phyloP scores from a whole-genome alignment of 2,888 invertebrate genomes.

The Monoplex corrugatus region DNA sequence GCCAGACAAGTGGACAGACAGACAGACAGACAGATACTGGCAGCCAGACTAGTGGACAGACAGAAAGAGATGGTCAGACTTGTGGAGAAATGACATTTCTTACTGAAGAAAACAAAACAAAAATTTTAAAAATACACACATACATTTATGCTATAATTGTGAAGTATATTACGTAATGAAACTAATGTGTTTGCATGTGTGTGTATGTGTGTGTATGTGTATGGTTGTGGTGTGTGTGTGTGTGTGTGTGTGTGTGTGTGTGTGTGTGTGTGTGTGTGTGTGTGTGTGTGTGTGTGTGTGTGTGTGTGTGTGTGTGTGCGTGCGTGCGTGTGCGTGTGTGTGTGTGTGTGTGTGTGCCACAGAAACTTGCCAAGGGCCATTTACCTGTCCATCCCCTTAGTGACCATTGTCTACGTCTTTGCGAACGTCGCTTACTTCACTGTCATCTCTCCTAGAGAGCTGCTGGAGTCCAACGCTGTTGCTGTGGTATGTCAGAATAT shows the following conservation, averaged over 20 bases:
- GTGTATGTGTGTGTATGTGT: neutral
- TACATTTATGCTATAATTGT: neutral
- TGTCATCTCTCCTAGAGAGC: conserved; percentile 90
- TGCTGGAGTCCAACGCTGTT: conserved; percentile 91
- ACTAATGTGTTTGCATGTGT: neutral
- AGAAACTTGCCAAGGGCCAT: conserved; percentile 96
- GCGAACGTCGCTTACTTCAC: conserved; percentile 96
- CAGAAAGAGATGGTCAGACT: no score
- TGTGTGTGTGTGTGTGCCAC: conserved; percentile 63
- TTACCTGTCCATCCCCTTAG: conserved; percentile 95
- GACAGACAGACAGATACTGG: no score
- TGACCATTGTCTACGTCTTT: conserved; percentile 93
- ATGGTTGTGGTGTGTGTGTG: neutral
- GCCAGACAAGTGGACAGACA: no score
- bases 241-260: neutral
- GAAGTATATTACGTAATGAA: neutral
- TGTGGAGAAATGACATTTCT: no score
- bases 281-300: no score
- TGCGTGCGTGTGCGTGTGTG: neutral
- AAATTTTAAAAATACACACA: no score
- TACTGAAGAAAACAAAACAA: no score
- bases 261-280: no score
- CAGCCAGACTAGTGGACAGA: no score
- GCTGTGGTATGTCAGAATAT: conserved; percentile 88
- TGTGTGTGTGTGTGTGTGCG: neutral